Evolutionary conservation across 1,140 invertebrate genomes (phyloP), one percentile per base, ranked within the genome.

Genomic region (Lasioglossum baleicum): DNA sequence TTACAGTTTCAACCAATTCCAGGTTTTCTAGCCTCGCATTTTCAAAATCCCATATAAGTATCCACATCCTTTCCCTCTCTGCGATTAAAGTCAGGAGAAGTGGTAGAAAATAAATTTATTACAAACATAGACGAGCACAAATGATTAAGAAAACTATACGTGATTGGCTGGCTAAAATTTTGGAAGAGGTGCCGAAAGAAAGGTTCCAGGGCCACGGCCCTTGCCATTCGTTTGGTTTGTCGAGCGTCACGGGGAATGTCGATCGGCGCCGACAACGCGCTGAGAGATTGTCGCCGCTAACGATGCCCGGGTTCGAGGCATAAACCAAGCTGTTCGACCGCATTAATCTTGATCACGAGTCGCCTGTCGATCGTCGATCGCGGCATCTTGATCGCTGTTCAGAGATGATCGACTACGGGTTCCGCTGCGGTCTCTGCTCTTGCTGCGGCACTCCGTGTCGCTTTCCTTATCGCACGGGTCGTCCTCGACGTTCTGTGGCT

Each of bases 391-490:
- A 75, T 89, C 85, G 63, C 89, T 90, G 77, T 81, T 87, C 2
- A 40, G 77, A 15, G 84, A 87, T 26, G 90, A 90, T 85, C 73
- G 82, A 72, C 90, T 90, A 40, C 60, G 85, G 15, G 73, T 83
- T 31, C 61, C 65, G 15, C 87, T 88, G 11, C 67, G 75, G 26
- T 82, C 83, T 2, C 51, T 63, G 13, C 81, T 84, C 0, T 80
- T 80, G 48, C 83, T 87, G 6, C 58, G 76, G 15, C 22, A 73
- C 11, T 75, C 74, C 26, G 44, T 31, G 48, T 82, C 63, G 51
- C 17, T 68, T 4, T 72, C 61, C 22, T 81, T 83, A 7, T 86
- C 82, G 74, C 83, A 82, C 65, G 31, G 40, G 63, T 80, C 76
- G 40, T 69, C 75, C 22, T 68, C 56, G 1, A 64, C 76, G 53